A percentile compares a stretch with the other conserved stretches of the same genome.
phyloP scores from a whole-genome alignment of 1,140 invertebrate genomes.

The Trichogramma pretiosum region DNA sequence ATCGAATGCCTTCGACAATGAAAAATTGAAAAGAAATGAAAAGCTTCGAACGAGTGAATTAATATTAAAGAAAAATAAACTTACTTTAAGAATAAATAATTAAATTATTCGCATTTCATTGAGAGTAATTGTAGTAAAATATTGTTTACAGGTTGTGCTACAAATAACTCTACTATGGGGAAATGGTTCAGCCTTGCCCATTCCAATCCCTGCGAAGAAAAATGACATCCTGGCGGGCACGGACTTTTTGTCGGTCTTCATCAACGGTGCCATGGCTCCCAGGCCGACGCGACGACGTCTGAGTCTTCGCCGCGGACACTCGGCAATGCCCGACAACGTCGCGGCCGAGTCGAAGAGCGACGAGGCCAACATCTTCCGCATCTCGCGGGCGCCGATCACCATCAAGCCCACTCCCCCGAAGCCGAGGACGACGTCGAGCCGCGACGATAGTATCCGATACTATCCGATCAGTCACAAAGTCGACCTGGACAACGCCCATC shows the following conservation, averaged over 20 bases:
- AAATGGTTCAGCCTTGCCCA: constrained; percentile 22
- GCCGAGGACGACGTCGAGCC: constrained; percentile 19
- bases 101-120: no score
- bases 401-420: constrained; percentile 21
- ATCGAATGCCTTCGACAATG: no score
- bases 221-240: constrained; percentile 49
- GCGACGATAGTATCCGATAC: constrained; percentile 26
- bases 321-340: constrained; percentile 28
- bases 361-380: constrained; percentile 39
- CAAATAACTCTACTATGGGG: constrained; percentile 35
- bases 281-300: constrained; percentile 31
- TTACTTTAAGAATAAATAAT: no score
- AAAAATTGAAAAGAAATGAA: no score
- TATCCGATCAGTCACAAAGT: constrained; percentile 38
- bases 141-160: constrained; percentile 36
- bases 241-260: constrained; percentile 51
- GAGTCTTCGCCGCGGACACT: constrained; percentile 28
- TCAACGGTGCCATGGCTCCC: constrained; percentile 43
- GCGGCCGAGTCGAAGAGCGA: constrained; percentile 35
- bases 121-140: no score
- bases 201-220: constrained; percentile 26
- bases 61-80: no score
- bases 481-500: constrained; percentile 29
- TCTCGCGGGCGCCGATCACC: constrained; percentile 32
- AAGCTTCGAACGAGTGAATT: no score